A percentile compares a stretch with the other conserved stretches of the same genome.
These are phyloP conservation scores for Drosophila meridiana DNA, from an alignment of 2,888 invertebrate species.

Conservation along the genomic window DNA sequence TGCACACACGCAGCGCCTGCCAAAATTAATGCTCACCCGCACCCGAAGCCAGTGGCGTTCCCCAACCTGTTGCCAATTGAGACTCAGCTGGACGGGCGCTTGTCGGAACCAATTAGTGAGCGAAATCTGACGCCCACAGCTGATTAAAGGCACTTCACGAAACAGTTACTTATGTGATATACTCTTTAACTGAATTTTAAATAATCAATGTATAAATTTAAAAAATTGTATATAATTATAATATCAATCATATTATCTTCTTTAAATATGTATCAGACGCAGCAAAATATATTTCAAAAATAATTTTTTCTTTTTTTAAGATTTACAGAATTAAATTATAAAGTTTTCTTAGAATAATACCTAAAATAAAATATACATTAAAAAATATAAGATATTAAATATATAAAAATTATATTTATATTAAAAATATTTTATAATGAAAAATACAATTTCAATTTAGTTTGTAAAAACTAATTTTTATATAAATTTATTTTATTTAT, in stretches of 20 bases:
- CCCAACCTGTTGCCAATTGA: slow-evolving; percentile 68
- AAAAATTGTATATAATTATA: too few relatives aligned
- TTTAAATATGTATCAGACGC: neutral
- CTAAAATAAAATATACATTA: too few relatives aligned
- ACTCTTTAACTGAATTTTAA: slow-evolving; percentile 15
- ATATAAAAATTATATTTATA: too few relatives aligned
- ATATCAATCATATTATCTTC: too few relatives aligned
- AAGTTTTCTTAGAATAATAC: too few relatives aligned
- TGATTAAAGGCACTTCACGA: slow-evolving; percentile 1
- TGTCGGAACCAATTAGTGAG: slow-evolving; percentile 71
- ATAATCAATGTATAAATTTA: neutral
- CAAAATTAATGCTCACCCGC: slow-evolving; percentile 48
- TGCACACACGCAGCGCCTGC: slow-evolving; percentile 46
- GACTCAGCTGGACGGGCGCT: slow-evolving; percentile 21
- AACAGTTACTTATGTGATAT: neutral
- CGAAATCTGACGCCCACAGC: slow-evolving; percentile 25
- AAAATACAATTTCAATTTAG: too few relatives aligned
- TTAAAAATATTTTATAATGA: too few relatives aligned
- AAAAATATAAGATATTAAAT: too few relatives aligned
- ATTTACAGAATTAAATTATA: too few relatives aligned
- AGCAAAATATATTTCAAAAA: too few relatives aligned
- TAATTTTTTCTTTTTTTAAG: too few relatives aligned
- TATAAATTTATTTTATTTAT: neutral
- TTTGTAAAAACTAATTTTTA: too few relatives aligned
- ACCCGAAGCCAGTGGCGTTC: slow-evolving; percentile 18